Conservation (phyloP, 2,888 invertebrate species). For the Drosophila mimica region DNA sequence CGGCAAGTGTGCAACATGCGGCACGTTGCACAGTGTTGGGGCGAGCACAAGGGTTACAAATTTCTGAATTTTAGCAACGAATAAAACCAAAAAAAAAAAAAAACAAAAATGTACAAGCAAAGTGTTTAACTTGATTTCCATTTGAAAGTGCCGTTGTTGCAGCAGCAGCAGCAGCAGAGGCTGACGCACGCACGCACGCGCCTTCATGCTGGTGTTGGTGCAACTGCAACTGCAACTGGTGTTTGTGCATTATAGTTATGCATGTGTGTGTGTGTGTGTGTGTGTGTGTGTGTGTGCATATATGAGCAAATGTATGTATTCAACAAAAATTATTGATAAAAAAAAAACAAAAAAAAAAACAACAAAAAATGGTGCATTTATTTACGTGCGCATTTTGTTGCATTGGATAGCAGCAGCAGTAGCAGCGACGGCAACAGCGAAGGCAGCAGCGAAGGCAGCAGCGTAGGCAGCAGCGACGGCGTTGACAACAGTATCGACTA, state of each 20-base stretch:
- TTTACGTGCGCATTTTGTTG: conserved; percentile 27
- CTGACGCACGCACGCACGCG: conserved; percentile 42
- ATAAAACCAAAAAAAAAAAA: conserved; percentile 40
- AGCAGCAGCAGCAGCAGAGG: conserved; percentile 18
- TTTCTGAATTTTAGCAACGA: conserved; percentile 44
- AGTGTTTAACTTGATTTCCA: conserved; percentile 37
- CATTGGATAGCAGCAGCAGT: conserved; percentile 17
- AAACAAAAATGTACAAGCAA: conserved; percentile 27
- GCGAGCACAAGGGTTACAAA: neutral
- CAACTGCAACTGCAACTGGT: conserved; percentile 76
- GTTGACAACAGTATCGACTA: conserved; percentile 15
- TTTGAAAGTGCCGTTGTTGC: conserved; percentile 29
- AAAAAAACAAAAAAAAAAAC: neutral
- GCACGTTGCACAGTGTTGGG: conserved; percentile 1
- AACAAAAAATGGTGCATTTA: conserved; percentile 27
- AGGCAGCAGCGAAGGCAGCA: conserved; percentile 7
- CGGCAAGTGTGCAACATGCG: neutral
- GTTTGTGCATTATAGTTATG: conserved; percentile 72
- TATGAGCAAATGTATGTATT: conserved; percentile 30
- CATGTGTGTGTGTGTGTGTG: neutral
- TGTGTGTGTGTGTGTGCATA: neutral
- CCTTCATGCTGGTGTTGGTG: conserved; percentile 33
- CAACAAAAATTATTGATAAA: conserved; percentile 49
- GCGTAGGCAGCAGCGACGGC: neutral
- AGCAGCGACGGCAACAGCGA: neutral